These are phyloP conservation scores for Amphiprion percula DNA, from an alignment of 2,113 vertebrate genomes.

Conservation along the genomic window DNA sequence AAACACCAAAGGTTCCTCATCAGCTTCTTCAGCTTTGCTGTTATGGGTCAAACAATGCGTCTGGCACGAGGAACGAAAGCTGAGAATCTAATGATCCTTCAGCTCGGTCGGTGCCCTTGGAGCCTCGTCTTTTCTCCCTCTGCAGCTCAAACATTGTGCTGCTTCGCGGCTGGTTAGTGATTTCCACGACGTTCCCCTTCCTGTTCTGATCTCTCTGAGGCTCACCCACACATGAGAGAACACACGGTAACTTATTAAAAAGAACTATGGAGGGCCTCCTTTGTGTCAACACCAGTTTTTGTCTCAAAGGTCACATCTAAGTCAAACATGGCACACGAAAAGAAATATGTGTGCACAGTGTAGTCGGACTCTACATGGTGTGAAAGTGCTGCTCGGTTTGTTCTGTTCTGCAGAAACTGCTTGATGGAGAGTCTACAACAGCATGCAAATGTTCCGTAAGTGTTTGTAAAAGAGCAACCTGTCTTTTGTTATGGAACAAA, in stretches of 20 bases:
- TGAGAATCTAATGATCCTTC: slow-evolving; percentile 58
- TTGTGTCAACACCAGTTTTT: slow-evolving; percentile 75
- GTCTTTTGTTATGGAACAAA: background rate
- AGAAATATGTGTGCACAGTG: slow-evolving; percentile 53
- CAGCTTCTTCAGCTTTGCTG: slow-evolving; percentile 13
- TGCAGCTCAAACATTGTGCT: slow-evolving; percentile 49
- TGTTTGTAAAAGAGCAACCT: background rate
- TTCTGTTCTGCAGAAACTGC: slow-evolving; percentile 40
- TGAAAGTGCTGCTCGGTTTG: slow-evolving; percentile 37
- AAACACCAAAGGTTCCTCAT: background rate
- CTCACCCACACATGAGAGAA: slow-evolving; percentile 67
- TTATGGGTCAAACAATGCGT: slow-evolving; percentile 23
- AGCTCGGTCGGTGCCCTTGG: slow-evolving; percentile 60
- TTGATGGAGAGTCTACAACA: slow-evolving; percentile 43
- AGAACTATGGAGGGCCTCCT: slow-evolving; percentile 67
- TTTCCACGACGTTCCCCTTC: slow-evolving; percentile 62
- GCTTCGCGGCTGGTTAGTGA: slow-evolving; percentile 73
- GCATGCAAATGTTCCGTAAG: slow-evolving; percentile 52
- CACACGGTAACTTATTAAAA: slow-evolving; percentile 83
- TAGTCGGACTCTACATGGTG: background rate
- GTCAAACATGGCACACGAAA: slow-evolving; percentile 59
- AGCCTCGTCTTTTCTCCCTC: slow-evolving; percentile 42
- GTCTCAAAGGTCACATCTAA: slow-evolving; percentile 80
- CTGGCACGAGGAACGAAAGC: slow-evolving; percentile 63
- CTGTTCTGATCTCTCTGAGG: slow-evolving; percentile 68